Conservation (phyloP, 2,113 vertebrate genomes). For the Rhodinocichla rosea region DNA sequence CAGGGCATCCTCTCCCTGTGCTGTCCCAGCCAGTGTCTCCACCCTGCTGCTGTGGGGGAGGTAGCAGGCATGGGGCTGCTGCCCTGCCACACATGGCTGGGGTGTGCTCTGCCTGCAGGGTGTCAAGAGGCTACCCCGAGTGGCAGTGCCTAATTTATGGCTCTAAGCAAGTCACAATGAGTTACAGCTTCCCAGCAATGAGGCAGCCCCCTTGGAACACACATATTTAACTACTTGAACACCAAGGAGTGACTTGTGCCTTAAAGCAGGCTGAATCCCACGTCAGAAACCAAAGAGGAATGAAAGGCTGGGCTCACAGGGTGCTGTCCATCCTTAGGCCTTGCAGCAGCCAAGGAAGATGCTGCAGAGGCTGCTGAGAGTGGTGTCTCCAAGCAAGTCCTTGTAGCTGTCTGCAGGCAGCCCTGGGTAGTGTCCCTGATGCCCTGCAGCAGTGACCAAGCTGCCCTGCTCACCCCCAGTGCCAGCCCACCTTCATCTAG, state of each 20-base stretch:
- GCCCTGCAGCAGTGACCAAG: background rate
- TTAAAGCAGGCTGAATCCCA: constrained; percentile 7
- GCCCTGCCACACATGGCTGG: background rate
- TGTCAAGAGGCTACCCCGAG: background rate
- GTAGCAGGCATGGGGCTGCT: background rate
- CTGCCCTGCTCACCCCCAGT: background rate
- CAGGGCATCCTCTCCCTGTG: background rate
- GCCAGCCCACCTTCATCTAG: background rate
- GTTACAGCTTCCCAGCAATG: background rate
- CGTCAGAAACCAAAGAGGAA: background rate
- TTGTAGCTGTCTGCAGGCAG: background rate
- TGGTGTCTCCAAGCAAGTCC: background rate
- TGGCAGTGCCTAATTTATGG: background rate
- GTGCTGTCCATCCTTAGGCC: background rate
- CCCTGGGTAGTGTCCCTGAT: background rate
- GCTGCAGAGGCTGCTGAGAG: background rate
- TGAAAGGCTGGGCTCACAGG: background rate
- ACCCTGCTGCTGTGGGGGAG: too few relatives aligned
- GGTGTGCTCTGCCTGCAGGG: background rate
- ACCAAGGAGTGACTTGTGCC: background rate
- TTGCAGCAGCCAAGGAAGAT: background rate
- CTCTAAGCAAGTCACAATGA: background rate
- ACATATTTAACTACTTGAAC: background rate
- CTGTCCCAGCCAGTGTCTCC: background rate
- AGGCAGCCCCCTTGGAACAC: background rate